Evolutionary conservation across 2,113 vertebrate genomes (phyloP).

Genomic region (Eulemur rufifrons): DNA sequence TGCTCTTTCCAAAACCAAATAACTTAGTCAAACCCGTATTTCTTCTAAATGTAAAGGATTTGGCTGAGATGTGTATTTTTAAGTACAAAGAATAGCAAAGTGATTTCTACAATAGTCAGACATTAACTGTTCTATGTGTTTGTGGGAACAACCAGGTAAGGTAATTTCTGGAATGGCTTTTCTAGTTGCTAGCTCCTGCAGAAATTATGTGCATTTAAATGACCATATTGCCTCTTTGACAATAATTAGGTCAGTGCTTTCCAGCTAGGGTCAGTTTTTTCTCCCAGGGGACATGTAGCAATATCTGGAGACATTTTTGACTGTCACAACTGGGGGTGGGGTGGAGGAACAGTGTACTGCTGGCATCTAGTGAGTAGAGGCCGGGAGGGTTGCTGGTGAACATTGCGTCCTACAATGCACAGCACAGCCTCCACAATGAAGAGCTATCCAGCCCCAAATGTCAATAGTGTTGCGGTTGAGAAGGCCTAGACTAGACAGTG

Average conservation of each 20-base stretch:
- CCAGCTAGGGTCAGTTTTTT: background rate
- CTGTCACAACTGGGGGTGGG: background rate
- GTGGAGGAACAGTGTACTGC: too few relatives aligned
- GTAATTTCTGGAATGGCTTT: background rate
- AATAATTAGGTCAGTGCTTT: background rate
- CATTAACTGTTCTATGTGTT: background rate
- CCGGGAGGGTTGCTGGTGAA: background rate
- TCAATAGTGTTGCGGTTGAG: background rate
- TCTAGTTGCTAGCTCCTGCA: background rate
- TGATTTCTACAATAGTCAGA: background rate
- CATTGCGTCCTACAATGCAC: background rate
- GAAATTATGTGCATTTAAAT: background rate
- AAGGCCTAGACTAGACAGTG: background rate
- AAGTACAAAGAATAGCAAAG: background rate
- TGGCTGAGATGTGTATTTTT: background rate
- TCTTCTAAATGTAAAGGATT: background rate
- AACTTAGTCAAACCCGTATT: background rate
- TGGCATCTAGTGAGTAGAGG: background rate
- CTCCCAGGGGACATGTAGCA: background rate
- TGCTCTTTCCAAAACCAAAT: background rate
- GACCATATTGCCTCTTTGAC: background rate
- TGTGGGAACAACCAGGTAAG: background rate
- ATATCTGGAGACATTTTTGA: background rate
- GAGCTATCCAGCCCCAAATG: background rate
- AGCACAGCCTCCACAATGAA: background rate